A percentile compares a stretch with the other conserved stretches of the same genome.
These are phyloP conservation scores for Diorhabda elongata DNA, from an alignment of 1,140 invertebrate genomes.

Conservation along the genomic window DNA sequence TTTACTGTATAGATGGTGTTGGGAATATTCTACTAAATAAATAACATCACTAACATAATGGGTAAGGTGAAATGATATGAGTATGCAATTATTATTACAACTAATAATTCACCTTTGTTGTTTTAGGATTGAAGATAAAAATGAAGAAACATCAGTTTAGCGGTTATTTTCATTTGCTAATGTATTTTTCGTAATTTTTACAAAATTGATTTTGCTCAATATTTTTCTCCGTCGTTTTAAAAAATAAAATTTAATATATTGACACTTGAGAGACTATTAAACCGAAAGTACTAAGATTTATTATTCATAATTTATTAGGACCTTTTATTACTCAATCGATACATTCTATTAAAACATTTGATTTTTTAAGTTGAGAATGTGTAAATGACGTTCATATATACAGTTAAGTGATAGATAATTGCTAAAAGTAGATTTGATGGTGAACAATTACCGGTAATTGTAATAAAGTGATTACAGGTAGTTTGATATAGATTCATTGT, in stretches of 20 bases:
- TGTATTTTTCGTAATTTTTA: slow-evolving; percentile 7
- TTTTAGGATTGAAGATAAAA: slow-evolving; percentile 57
- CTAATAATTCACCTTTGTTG: slow-evolving; percentile 22
- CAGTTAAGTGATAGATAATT: too few species aligned
- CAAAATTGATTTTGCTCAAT: neutral
- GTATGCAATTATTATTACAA: neutral
- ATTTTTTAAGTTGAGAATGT: too few species aligned
- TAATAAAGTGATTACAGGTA: too few species aligned
- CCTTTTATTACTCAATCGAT: too few species aligned
- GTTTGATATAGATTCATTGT: too few species aligned
- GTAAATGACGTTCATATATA: too few species aligned
- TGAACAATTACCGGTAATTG: too few species aligned
- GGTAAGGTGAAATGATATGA: slow-evolving; percentile 18
- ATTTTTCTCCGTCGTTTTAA: neutral
- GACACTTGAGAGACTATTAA: too few species aligned
- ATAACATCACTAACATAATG: slow-evolving; percentile 24
- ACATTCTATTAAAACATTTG: too few species aligned
- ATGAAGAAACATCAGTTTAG: slow-evolving; percentile 57
- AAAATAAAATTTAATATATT: neutral
- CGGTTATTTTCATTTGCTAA: neutral
- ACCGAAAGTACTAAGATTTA: too few species aligned
- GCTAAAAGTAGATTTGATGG: too few species aligned
- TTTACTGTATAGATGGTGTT: slow-evolving; percentile 42
- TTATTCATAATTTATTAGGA: too few species aligned
- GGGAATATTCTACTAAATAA: slow-evolving; percentile 46